phyloP scores from a whole-genome alignment of 1,140 invertebrate genomes.

The Drosophila albomicans region DNA sequence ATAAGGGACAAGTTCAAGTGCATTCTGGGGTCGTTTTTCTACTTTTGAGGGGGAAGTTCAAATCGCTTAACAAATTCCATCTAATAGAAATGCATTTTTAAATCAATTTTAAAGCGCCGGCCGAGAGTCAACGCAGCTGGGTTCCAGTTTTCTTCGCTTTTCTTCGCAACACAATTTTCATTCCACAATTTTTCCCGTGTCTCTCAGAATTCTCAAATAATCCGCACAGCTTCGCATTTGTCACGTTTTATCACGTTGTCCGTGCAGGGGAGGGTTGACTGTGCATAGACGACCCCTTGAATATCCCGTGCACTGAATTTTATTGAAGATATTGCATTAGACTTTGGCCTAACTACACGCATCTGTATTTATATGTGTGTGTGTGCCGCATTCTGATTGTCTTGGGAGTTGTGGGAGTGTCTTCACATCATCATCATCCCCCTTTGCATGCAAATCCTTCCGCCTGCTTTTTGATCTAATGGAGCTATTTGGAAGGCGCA shows the following conservation, averaged over 20 bases:
- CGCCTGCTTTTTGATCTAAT: conserved; percentile 39
- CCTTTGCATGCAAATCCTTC: conserved; percentile 32
- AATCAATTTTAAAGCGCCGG: conserved; percentile 50
- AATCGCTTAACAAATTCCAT: conserved; percentile 54
- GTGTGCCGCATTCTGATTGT: neutral
- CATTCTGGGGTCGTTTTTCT: conserved; percentile 32
- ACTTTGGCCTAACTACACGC: conserved; percentile 25
- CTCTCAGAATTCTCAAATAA: conserved; percentile 32
- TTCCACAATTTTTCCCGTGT: conserved; percentile 6
- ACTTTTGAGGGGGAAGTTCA: conserved; percentile 37
- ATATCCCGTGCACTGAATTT: conserved; percentile 29
- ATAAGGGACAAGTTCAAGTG: conserved; percentile 58
- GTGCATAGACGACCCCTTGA: neutral
- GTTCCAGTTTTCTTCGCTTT: conserved; percentile 1
- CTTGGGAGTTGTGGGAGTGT: conserved; percentile 21
- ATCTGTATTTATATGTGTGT: neutral
- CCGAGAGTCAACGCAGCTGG: conserved; percentile 39
- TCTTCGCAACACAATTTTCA: conserved; percentile 14
- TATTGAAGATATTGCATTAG: conserved; percentile 49
- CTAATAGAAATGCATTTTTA: conserved; percentile 56
- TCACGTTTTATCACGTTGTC: conserved; percentile 53
- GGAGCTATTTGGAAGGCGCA: conserved; percentile 36
- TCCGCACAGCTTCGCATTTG: conserved; percentile 52
- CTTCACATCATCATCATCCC: conserved; percentile 4
- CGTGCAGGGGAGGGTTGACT: conserved; percentile 23